Evolutionary conservation across 1,140 invertebrate species (phyloP), one percentile per base, ranked within the genome.

Genomic region (Watersipora subatra): DNA sequence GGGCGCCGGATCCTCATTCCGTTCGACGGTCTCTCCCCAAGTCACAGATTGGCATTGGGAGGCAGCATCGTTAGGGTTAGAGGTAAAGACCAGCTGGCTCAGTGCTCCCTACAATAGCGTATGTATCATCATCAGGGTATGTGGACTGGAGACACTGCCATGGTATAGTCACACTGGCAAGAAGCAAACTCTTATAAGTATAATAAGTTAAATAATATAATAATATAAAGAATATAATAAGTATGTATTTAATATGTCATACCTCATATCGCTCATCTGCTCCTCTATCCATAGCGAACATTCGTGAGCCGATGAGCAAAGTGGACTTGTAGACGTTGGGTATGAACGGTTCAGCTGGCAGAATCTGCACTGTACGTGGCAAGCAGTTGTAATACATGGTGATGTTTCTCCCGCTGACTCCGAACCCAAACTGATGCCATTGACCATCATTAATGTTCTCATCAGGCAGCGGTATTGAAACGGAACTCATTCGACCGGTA

Each of bases 281-380:
- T 59, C 58, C 58, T 24, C 58, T 24, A 22, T 59, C 58, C 58
- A 59, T 59, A 17, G 22, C 27, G 22, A 59, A 59, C 22, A 59
- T 7, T 24, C 22, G 7, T 7, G 58, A 25, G 7, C 22, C 58
- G 58, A 59, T 17, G 17, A 59, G 7, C 7, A 59, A 12, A 12
- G 58, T 28, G 22, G 22, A 25, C 17, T 24, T 28, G 58, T 59
- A 28, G 22, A 28, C 58, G 22, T 24, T 28, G 7, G 58, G 58
- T 28, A 28, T 25, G 58, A 59, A 24, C 17, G 58, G 58, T 22
- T 12, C 22, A 24, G 22, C 7, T 24, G 7, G 22, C 7, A 59
- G 58, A 59, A 28, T 22, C 58, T 24, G 22, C 7, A 17, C 22
- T 7, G 22, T 28, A 12, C 27, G 7, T 22, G 7, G 58, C 7